Evolutionary conservation across 2,797 vertebrate species (phyloP).

Genomic region (Meriones psammophilus): DNA sequence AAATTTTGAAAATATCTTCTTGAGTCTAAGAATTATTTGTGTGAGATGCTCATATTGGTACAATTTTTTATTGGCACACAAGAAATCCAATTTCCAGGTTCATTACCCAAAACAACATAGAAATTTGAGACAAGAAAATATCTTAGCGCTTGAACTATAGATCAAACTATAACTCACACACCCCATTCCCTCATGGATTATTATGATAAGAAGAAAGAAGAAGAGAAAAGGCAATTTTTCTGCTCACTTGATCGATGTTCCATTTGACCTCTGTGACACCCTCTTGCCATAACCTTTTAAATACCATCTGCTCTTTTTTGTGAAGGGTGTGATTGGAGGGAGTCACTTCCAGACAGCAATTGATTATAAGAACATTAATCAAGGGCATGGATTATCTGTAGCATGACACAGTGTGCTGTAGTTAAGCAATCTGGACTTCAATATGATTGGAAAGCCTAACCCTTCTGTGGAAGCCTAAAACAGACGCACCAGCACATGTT

Average conservation of each 20-base stretch:
- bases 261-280: slow-evolving; percentile 92
- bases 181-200: slow-evolving; percentile 88
- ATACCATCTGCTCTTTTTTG: slow-evolving; percentile 97
- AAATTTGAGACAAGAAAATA: slow-evolving; percentile 91
- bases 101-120: slow-evolving; percentile 91
- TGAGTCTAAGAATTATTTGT: slow-evolving; percentile 83
- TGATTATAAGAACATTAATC: slow-evolving; percentile 99
- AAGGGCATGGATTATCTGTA: slow-evolving; percentile 96
- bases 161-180: slow-evolving; percentile 90
- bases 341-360: slow-evolving; percentile 94
- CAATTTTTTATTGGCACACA: slow-evolving; percentile 87
- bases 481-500: slow-evolving; percentile 81
- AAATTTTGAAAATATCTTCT: slow-evolving; percentile 66
- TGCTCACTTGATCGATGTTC: slow-evolving; percentile 93
- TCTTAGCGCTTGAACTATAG: slow-evolving; percentile 88
- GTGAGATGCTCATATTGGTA: slow-evolving; percentile 78
- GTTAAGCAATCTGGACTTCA: slow-evolving; percentile 90
- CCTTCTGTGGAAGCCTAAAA: slow-evolving; percentile 84
- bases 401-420: slow-evolving; percentile 87
- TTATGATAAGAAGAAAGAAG: slow-evolving; percentile 87
- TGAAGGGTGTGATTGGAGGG: slow-evolving; percentile 94
- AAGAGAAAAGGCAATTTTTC: slow-evolving; percentile 90
- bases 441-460: slow-evolving; percentile 89
- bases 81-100: slow-evolving; percentile 91
- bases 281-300: slow-evolving; percentile 94